Conservation (phyloP, 2,888 invertebrate species). For the Anoplius nigerrimus region DNA sequence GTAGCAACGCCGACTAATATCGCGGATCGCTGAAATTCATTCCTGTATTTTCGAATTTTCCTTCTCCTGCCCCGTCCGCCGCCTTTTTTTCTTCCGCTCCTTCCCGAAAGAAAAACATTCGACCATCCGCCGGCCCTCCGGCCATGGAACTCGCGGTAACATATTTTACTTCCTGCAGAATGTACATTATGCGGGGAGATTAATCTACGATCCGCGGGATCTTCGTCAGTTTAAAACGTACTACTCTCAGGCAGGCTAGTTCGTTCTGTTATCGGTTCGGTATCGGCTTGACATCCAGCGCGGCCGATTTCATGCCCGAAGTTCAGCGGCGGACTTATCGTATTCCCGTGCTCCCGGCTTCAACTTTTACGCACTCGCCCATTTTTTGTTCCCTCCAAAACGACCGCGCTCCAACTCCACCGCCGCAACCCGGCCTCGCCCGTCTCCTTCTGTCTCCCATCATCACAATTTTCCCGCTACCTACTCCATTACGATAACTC, state of each 20-base stretch:
- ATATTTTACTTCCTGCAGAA: conserved; percentile 53
- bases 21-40: conserved; percentile 42
- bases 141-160: conserved; percentile 31
- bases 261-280: no score
- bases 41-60: conserved; percentile 52
- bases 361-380: conserved; percentile 54
- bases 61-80: not conserved
- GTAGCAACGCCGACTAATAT: conserved; percentile 59
- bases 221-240: not conserved
- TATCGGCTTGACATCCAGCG: conserved; percentile 22
- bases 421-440: conserved; percentile 34
- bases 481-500: no score
- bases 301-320: conserved; percentile 17
- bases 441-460: not conserved
- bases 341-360: conserved; percentile 36
- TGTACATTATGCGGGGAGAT: conserved; percentile 32
- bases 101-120: conserved; percentile 48
- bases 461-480: no score
- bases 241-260: not conserved
- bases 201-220: conserved; percentile 40
- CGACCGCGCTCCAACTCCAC: conserved; percentile 62
- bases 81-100: conserved; percentile 25
- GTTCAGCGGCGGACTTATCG: no score
- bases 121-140: conserved; percentile 36
- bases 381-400: conserved; percentile 64